A percentile compares a stretch with the other conserved stretches of the same genome.
These are phyloP conservation scores for Ephestia elutella DNA, from an alignment of 1,140 invertebrate species.

Conservation along the genomic window DNA sequence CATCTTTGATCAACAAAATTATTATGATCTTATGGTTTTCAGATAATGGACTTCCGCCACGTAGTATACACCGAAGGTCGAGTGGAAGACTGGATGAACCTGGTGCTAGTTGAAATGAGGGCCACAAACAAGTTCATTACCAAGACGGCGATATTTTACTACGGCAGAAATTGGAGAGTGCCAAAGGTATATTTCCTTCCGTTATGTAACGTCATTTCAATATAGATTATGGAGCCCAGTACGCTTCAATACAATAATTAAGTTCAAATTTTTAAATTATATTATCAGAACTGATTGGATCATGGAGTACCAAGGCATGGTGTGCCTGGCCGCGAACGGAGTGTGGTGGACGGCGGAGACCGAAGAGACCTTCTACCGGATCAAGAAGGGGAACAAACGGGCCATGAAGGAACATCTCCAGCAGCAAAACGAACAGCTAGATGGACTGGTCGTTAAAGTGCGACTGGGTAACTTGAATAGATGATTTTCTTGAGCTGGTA, in stretches of 20 bases:
- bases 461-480: slow-evolving; percentile 62
- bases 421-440: slow-evolving; percentile 86
- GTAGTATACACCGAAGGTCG: slow-evolving; percentile 77
- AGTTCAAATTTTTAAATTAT: not conserved
- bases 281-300: slow-evolving; percentile 86
- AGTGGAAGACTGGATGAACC: slow-evolving; percentile 94
- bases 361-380: slow-evolving; percentile 89
- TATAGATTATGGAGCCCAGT: too few relatives aligned
- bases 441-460: slow-evolving; percentile 86
- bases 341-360: slow-evolving; percentile 97
- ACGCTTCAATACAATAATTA: too few relatives aligned
- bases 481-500: too few relatives aligned
- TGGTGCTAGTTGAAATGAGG: slow-evolving; percentile 88
- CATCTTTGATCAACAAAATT: too few relatives aligned
- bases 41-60: slow-evolving; percentile 84
- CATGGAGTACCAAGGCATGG: slow-evolving; percentile 91
- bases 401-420: slow-evolving; percentile 93
- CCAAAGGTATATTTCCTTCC: slow-evolving; percentile 63
- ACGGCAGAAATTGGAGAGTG: slow-evolving; percentile 81
- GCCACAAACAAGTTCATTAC: slow-evolving; percentile 87
- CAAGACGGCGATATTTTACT: slow-evolving; percentile 91
- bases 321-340: slow-evolving; percentile 87
- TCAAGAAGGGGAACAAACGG: slow-evolving; percentile 83
- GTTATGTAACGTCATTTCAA: too few relatives aligned
- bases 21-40: too few relatives aligned